Conservation (phyloP, 2,113 vertebrate species). For the Capreolus pygargus region DNA sequence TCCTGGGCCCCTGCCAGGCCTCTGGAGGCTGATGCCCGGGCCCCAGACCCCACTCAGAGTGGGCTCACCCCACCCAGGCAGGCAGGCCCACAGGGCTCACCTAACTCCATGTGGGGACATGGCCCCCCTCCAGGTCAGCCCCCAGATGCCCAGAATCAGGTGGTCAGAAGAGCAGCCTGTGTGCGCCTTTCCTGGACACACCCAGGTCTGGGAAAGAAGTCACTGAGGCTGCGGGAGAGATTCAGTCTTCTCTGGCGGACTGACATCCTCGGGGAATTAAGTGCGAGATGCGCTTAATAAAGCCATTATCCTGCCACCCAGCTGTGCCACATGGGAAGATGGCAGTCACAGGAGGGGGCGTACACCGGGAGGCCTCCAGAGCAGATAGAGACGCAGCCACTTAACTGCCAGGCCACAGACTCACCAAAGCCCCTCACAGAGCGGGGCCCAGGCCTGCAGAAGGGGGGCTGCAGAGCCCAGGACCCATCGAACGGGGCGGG, state of each 20-base stretch:
- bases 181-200: constrained; percentile 51
- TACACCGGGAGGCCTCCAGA: constrained; percentile 72
- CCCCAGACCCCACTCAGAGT: neutral
- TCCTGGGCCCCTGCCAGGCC: neutral
- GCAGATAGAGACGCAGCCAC: constrained; percentile 72
- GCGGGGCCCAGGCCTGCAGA: neutral
- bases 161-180: neutral
- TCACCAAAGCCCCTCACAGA: constrained; percentile 66
- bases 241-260: constrained; percentile 67
- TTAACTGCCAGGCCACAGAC: constrained; percentile 73
- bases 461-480: neutral
- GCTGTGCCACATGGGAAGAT: constrained; percentile 66
- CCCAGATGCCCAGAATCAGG: too few species aligned
- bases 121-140: neutral
- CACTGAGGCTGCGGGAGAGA: constrained; percentile 43
- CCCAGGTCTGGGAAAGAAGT: constrained; percentile 62
- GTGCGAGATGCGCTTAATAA: constrained; percentile 75
- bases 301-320: constrained; percentile 81
- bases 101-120: accelerated
- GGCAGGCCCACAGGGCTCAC: neutral
- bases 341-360: constrained; percentile 58
- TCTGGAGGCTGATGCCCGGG: neutral
- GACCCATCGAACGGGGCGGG: neutral
- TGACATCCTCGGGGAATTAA: constrained; percentile 73
- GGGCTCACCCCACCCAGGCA: too few species aligned